Evolutionary conservation across 2,113 vertebrate species (phyloP).

Genomic region (Elaphurus davidianus): DNA sequence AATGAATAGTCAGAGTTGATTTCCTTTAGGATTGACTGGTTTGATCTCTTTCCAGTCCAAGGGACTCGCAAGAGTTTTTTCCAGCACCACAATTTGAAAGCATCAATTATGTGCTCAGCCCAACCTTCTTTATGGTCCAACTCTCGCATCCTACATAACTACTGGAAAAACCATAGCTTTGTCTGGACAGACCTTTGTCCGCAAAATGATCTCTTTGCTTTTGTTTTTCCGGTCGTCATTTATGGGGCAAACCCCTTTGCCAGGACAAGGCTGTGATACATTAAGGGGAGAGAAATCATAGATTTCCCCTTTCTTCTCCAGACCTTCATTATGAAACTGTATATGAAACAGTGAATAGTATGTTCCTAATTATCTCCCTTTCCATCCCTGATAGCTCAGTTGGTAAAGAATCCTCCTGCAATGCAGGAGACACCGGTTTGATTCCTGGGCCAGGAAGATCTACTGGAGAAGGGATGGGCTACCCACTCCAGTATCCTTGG

Average conservation of each 20-base stretch:
- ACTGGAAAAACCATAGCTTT: neutral
- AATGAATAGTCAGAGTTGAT: neutral
- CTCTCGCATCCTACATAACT: neutral
- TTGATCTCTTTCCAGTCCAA: neutral
- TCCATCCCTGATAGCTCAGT: neutral
- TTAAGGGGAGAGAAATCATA: neutral
- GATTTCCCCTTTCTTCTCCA: neutral
- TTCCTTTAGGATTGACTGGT: neutral
- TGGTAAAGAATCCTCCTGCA: neutral
- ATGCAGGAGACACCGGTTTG: rapidly evolving
- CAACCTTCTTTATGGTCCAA: neutral
- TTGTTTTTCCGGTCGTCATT: neutral
- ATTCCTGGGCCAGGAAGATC: neutral
- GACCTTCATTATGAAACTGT: neutral
- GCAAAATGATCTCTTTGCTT: neutral
- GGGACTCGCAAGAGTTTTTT: neutral
- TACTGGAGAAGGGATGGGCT: neutral
- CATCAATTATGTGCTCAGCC: neutral
- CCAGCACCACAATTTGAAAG: neutral
- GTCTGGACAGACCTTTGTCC: neutral
- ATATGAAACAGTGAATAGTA: neutral
- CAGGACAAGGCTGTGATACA: neutral
- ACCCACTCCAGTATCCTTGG: neutral
- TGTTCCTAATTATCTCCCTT: neutral
- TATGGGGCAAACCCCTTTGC: neutral